Evolutionary conservation across 23 tunicate genomes (phyloP).

Genomic region (Botrylloides violaceus): DNA sequence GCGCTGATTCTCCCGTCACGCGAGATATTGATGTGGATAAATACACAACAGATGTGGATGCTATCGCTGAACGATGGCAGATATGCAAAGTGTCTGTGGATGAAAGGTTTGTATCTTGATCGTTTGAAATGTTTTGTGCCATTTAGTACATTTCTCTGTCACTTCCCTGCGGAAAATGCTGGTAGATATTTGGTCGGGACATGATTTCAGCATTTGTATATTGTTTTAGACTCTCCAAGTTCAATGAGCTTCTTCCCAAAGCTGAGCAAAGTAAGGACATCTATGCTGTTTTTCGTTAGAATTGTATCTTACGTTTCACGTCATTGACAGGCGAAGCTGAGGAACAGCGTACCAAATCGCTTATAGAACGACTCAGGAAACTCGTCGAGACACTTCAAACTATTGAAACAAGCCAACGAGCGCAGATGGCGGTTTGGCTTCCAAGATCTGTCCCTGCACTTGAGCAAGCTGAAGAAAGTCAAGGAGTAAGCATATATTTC

Average conservation of each 20-base stretch:
- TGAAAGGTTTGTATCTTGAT: too few relatives aligned
- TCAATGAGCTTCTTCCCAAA: constrained; percentile 56
- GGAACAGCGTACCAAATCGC: constrained; percentile 27
- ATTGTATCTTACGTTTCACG: not conserved
- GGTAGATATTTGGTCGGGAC: too few relatives aligned
- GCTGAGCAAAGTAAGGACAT: constrained; percentile 51
- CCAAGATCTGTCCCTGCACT: constrained; percentile 25
- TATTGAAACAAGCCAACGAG: constrained; percentile 31
- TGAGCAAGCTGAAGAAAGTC: constrained; percentile 20
- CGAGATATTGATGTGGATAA: constrained; percentile 23
- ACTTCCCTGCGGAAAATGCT: too few relatives aligned
- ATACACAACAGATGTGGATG: constrained; percentile 42
- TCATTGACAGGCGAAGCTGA: constrained; percentile 45
- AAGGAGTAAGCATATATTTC: constrained; percentile 24
- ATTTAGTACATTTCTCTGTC: too few relatives aligned
- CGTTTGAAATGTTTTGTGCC: too few relatives aligned
- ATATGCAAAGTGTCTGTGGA: constrained; percentile 36
- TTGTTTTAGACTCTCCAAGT: constrained; percentile 34
- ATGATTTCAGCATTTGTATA: too few relatives aligned
- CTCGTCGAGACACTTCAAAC: constrained; percentile 35
- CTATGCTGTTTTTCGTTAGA: not conserved
- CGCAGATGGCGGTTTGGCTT: constrained; percentile 19
- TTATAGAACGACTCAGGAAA: constrained; percentile 31
- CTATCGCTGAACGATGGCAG: constrained; percentile 36
- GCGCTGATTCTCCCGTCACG: not conserved